These are phyloP conservation scores for Thereva unica DNA, from an alignment of 2,888 invertebrate genomes.

Conservation along the genomic window DNA sequence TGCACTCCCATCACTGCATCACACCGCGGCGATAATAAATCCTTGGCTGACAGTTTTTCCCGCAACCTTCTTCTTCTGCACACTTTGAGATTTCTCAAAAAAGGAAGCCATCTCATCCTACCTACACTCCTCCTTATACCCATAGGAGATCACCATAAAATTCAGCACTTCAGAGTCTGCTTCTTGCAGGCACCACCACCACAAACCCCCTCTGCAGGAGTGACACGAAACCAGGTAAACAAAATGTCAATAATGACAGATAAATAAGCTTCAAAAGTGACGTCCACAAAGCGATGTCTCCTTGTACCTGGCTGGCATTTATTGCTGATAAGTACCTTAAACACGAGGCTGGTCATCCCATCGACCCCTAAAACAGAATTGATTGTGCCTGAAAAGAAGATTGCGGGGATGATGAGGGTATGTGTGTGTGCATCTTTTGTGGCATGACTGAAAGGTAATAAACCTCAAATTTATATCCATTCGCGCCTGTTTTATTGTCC, in stretches of 20 bases:
- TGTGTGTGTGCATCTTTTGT: background rate
- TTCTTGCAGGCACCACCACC: no score
- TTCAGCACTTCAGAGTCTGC: constrained; percentile 37
- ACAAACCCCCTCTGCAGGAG: no score
- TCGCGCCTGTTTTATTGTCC: constrained; percentile 31
- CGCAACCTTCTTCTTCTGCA: background rate
- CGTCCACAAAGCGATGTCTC: background rate
- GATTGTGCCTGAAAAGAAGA: background rate
- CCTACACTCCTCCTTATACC: constrained; percentile 19
- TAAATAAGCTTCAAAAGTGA: constrained; percentile 31
- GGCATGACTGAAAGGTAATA: constrained; percentile 21
- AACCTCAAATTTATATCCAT: constrained; percentile 22
- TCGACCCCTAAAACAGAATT: no score
- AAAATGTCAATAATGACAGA: constrained; percentile 38
- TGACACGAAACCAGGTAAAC: constrained; percentile 18
- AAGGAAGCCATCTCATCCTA: background rate
- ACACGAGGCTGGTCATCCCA: no score
- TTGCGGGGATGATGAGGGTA: background rate
- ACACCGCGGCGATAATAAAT: constrained; percentile 26
- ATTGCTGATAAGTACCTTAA: constrained; percentile 16
- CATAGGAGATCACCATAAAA: constrained; percentile 31
- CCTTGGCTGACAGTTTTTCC: constrained; percentile 4
- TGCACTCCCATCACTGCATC: constrained; percentile 20
- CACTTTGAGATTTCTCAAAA: constrained; percentile 5
- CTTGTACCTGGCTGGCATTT: constrained; percentile 25